A percentile compares a stretch with the other conserved stretches of the same genome.
phyloP scores from a whole-genome alignment of 2,888 invertebrate species.

The Chymomyza fuscimana region DNA sequence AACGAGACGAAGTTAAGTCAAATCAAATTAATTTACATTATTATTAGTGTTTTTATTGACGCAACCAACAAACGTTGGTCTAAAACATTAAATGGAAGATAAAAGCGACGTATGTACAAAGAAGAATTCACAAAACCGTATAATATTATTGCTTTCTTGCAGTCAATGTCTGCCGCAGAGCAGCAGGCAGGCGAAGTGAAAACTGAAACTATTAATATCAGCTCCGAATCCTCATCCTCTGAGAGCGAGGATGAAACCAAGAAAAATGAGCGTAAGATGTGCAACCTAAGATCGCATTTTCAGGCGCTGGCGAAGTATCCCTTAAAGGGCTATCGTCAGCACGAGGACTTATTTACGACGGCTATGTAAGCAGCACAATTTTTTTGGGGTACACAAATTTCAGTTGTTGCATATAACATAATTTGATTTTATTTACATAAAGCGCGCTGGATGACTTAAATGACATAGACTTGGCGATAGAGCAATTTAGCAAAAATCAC shows the following conservation, averaged over 20 bases:
- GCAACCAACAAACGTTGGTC: not conserved
- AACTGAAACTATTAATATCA: not conserved
- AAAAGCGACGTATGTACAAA: not conserved
- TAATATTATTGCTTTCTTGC: not conserved
- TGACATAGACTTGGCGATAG: slow-evolving; percentile 32
- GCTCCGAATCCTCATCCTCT: not conserved
- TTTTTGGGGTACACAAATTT: too few species aligned
- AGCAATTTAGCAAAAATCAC: slow-evolving; percentile 17
- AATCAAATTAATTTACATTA: not conserved
- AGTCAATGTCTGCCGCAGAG: not conserved
- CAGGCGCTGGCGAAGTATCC: not conserved
- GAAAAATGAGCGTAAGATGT: not conserved
- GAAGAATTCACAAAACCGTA: not conserved
- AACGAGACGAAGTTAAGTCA: not conserved
- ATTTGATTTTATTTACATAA: not conserved
- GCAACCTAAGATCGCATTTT: not conserved
- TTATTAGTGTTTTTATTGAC: not conserved
- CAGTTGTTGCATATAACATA: not conserved
- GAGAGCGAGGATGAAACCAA: not conserved
- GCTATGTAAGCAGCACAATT: not conserved
- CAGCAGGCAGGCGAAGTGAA: not conserved
- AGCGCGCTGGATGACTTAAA: slow-evolving; percentile 44
- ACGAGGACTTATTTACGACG: not conserved
- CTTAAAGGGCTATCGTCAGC: not conserved
- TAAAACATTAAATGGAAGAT: not conserved